These are phyloP conservation scores for Danionella cerebrum DNA, from an alignment of 2,113 vertebrate species.

Conservation along the genomic window DNA sequence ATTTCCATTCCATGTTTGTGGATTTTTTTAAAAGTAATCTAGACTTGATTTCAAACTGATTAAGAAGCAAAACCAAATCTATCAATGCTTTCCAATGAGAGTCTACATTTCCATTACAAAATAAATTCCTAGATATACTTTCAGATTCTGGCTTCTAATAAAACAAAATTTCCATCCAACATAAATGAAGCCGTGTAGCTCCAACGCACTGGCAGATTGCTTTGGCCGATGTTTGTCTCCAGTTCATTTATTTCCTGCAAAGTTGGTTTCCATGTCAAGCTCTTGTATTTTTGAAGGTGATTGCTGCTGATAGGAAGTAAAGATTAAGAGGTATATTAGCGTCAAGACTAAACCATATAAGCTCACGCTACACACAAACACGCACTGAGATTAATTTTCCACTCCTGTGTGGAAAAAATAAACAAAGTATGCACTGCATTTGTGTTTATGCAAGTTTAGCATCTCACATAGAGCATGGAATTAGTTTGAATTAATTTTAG, in stretches of 20 bases:
- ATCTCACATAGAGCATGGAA: no score
- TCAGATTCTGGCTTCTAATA: background rate
- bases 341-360: conserved; percentile 2
- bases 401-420: no score
- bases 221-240: background rate
- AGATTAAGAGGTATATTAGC: conserved; percentile 14
- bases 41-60: no score
- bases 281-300: background rate
- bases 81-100: background rate
- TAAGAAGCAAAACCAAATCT: no score
- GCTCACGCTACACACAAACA: conserved; percentile 16
- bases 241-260: background rate
- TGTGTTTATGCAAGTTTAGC: no score
- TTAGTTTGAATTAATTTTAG: no score
- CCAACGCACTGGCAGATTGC: background rate
- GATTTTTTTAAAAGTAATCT: no score
- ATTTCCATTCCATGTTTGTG: no score
- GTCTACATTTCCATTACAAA: background rate
- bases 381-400: no score
- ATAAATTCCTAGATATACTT: background rate
- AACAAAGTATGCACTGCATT: no score
- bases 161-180: background rate
- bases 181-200: background rate
- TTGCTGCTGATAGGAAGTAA: conserved; percentile 6
- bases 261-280: conserved; percentile 1